Conservation (phyloP, 2,113 vertebrate genomes). For the Leptodactylus fuscus region DNA sequence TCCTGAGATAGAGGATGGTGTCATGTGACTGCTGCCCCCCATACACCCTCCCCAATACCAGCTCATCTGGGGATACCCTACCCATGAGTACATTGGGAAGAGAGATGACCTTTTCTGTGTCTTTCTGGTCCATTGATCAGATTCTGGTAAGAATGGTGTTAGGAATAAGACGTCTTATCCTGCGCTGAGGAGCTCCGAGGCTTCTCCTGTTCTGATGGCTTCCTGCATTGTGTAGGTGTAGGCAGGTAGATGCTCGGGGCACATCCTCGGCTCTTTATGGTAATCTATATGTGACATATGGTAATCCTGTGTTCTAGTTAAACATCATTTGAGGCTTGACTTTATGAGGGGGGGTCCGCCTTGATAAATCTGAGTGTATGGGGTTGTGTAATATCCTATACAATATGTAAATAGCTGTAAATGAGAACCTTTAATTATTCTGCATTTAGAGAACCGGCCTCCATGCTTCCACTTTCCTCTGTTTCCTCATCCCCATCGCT, state of each 20-base stretch:
- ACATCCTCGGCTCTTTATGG: background rate
- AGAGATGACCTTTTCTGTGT: too few species aligned
- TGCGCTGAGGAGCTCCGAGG: too few species aligned
- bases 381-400: background rate
- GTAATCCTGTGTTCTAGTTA: background rate
- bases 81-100: too few species aligned
- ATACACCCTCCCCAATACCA: too few species aligned
- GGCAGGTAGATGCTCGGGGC: background rate
- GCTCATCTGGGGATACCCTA: too few species aligned
- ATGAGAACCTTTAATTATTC: background rate
- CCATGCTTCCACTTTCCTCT: background rate
- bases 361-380: background rate
- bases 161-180: too few species aligned
- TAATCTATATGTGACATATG: background rate
- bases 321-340: background rate
- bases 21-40: too few species aligned
- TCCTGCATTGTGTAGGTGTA: too few species aligned
- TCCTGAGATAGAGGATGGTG: too few species aligned
- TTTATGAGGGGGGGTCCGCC: background rate
- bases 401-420: background rate
- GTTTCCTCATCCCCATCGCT: background rate
- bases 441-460: background rate
- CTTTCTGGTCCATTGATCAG: too few species aligned
- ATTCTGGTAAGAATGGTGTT: too few species aligned
- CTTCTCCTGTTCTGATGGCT: too few species aligned